These are phyloP conservation scores for Acanthurus lineatus DNA, from an alignment of 2,797 vertebrate genomes.

Conservation along the genomic window DNA sequence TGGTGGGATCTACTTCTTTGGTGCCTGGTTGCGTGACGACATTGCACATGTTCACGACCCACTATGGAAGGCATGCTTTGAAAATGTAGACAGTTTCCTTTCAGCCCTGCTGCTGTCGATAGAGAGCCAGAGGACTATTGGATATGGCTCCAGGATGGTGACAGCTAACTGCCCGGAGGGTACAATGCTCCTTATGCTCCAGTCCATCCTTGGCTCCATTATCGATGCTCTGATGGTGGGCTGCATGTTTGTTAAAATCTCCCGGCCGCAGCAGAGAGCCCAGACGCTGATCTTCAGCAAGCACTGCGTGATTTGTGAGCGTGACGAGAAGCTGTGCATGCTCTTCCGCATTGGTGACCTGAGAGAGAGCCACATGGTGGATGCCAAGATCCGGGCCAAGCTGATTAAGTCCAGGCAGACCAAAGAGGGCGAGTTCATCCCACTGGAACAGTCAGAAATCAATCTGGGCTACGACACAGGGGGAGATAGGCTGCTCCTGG, in stretches of 20 bases:
- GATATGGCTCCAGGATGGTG: slow-evolving; percentile 89
- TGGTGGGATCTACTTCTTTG: slow-evolving; percentile 84
- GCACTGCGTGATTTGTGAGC: slow-evolving; percentile 85
- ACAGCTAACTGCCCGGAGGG: slow-evolving; percentile 86
- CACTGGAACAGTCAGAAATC: slow-evolving; percentile 89
- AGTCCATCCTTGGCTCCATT: slow-evolving; percentile 90
- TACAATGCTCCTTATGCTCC: slow-evolving; percentile 85
- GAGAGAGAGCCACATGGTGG: slow-evolving; percentile 90
- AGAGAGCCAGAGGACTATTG: slow-evolving; percentile 90
- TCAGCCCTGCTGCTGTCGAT: slow-evolving; percentile 88
- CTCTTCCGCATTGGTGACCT: slow-evolving; percentile 90
- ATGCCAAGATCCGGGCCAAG: slow-evolving; percentile 89
- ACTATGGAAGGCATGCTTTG: slow-evolving; percentile 83
- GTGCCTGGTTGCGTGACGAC: slow-evolving; percentile 86
- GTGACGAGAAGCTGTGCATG: slow-evolving; percentile 85
- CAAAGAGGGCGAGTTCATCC: slow-evolving; percentile 89
- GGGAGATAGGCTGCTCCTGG: slow-evolving; percentile 87
- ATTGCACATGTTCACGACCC: slow-evolving; percentile 81
- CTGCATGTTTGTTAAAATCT: slow-evolving; percentile 92
- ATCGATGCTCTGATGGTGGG: slow-evolving; percentile 91
- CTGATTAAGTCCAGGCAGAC: slow-evolving; percentile 90
- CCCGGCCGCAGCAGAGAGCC: slow-evolving; percentile 88
- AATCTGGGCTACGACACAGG: slow-evolving; percentile 89
- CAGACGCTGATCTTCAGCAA: slow-evolving; percentile 91
- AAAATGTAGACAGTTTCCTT: slow-evolving; percentile 88